These are phyloP conservation scores for Lasioglossum marginatum DNA, from an alignment of 2,888 invertebrate species.

Conservation along the genomic window DNA sequence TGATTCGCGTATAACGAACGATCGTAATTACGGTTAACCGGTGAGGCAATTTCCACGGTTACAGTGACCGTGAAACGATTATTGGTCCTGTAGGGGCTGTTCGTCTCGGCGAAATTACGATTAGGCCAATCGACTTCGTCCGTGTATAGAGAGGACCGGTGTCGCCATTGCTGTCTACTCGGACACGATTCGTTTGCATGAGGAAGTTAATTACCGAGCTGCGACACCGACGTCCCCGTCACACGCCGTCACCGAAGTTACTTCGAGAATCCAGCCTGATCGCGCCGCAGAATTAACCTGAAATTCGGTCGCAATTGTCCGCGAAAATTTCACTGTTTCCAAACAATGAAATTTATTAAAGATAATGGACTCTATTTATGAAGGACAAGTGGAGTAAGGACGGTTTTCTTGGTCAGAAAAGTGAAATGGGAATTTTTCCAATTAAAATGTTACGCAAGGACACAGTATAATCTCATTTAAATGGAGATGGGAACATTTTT, in stretches of 20 bases:
- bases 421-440: too few species aligned
- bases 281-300: neutral
- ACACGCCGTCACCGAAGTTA: conserved; percentile 10
- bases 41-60: conserved; percentile 69
- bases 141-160: conserved; percentile 41
- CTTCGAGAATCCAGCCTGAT: neutral
- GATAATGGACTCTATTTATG: too few species aligned
- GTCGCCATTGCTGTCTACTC: conserved; percentile 18
- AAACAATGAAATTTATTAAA: neutral
- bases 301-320: neutral
- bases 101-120: conserved; percentile 71
- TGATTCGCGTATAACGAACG: conserved; percentile 64
- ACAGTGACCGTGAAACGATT: conserved; percentile 73
- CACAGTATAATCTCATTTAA: too few species aligned
- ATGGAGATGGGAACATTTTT: too few species aligned
- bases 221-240: conserved; percentile 37
- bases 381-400: too few species aligned
- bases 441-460: too few species aligned
- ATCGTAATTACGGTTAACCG: conserved; percentile 69
- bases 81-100: conserved; percentile 69
- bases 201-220: conserved; percentile 61
- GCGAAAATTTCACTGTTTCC: neutral
- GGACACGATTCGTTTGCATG: conserved; percentile 60
- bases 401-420: too few species aligned
- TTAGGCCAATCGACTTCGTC: conserved; percentile 68